These are phyloP conservation scores for Girardia tigrina DNA, from an alignment of 2,888 invertebrate species.

Conservation along the genomic window DNA sequence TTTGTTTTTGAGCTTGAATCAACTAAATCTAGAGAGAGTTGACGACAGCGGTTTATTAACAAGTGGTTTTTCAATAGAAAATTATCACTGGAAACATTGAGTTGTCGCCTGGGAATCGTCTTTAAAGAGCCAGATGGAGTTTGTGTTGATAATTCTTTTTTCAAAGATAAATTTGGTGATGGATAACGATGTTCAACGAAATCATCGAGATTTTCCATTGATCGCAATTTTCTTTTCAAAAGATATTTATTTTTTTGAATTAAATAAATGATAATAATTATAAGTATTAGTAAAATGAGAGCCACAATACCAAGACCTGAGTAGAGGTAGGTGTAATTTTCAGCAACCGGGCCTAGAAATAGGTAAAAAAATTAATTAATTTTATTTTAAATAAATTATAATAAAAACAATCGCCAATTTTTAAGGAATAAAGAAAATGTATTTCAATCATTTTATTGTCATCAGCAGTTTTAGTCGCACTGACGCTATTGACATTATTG, in stretches of 20 bases:
- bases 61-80: slow-evolving; percentile 12
- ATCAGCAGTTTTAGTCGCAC: too few relatives aligned
- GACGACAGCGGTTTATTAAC: not conserved
- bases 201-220: not conserved
- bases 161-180: not conserved
- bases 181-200: not conserved
- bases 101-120: not conserved
- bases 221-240: not conserved
- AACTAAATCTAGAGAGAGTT: slow-evolving; percentile 1
- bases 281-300: not conserved
- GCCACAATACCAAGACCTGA: not conserved
- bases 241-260: slow-evolving; percentile 23
- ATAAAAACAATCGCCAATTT: too few relatives aligned
- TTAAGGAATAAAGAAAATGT: too few relatives aligned
- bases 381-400: too few relatives aligned
- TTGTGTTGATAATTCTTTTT: slow-evolving; percentile 9
- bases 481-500: too few relatives aligned
- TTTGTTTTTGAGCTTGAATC: slow-evolving; percentile 19
- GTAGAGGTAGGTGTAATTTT: slow-evolving; percentile 19
- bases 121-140: slow-evolving; percentile 19
- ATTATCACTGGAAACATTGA: not conserved
- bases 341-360: not conserved
- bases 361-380: too few relatives aligned
- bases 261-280: not conserved
- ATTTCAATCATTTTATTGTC: too few relatives aligned